These are phyloP conservation scores for Acipenser ruthenus DNA, from an alignment of 2,797 vertebrate species.

Conservation along the genomic window DNA sequence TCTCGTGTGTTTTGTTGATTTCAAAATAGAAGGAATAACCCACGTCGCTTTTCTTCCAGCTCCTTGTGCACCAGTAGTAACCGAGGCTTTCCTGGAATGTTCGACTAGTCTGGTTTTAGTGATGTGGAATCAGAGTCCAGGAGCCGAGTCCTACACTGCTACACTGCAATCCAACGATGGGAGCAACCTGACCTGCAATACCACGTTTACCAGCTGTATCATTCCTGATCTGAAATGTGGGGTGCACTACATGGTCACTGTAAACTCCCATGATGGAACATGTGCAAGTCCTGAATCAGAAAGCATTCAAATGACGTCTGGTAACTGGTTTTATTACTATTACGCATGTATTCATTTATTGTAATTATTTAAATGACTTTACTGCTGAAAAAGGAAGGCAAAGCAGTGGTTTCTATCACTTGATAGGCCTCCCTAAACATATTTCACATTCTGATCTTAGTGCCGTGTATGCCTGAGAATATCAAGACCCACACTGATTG, in stretches of 20 bases:
- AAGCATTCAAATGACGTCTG: conserved; percentile 46
- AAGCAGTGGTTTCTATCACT: no score
- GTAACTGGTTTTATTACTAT: conserved; percentile 31
- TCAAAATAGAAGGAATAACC: no score
- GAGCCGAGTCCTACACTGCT: conserved; percentile 20
- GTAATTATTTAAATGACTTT: background rate
- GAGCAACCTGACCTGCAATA: conserved; percentile 11
- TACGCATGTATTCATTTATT: background rate
- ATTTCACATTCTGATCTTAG: conserved; percentile 33
- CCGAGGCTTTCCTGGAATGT: conserved; percentile 49
- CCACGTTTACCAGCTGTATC: conserved; percentile 7
- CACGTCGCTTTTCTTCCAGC: conserved; percentile 28
- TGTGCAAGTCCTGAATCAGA: conserved; percentile 49
- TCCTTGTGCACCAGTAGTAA: conserved; percentile 44
- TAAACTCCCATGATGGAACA: conserved; percentile 35
- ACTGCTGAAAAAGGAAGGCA: background rate
- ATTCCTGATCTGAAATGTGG: conserved; percentile 20
- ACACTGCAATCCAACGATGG: conserved; percentile 9
- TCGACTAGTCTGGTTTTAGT: conserved; percentile 45
- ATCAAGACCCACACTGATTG: conserved; percentile 41
- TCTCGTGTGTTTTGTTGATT: no score
- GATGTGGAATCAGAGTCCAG: conserved; percentile 33
- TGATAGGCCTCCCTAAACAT: no score
- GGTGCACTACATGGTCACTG: conserved; percentile 15
- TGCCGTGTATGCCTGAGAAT: conserved; percentile 57